Conservation (phyloP, 2,888 invertebrate genomes). For the Hesperia comma region DNA sequence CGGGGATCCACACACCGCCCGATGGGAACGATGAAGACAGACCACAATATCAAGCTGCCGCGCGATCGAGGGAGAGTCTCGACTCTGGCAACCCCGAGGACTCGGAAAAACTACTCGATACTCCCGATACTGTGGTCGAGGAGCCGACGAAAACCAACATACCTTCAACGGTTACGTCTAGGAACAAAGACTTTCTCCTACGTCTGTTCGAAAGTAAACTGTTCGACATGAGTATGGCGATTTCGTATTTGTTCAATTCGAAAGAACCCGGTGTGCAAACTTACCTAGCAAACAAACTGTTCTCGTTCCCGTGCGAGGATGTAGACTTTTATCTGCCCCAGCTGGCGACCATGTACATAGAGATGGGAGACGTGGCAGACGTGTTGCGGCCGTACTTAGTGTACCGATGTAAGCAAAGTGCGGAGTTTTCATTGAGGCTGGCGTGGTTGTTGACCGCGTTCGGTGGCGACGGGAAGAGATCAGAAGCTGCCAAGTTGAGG, state of each 20-base stretch:
- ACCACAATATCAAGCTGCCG: conserved; percentile 75
- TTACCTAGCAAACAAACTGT: conserved; percentile 98
- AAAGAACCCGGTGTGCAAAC: conserved; percentile 99
- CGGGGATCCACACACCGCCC: conserved; percentile 85
- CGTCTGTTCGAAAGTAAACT: conserved; percentile 98
- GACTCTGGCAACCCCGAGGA: conserved; percentile 88
- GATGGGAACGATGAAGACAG: conserved; percentile 80
- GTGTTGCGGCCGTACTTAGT: conserved; percentile 78
- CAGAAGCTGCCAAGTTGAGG: conserved; percentile 71
- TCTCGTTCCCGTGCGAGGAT: conserved; percentile 95
- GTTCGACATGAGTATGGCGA: conserved; percentile 98
- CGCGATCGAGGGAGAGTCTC: conserved; percentile 89
- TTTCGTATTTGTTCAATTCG: conserved; percentile 98
- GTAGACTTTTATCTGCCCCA: conserved; percentile 99
- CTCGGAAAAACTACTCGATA: conserved; percentile 79
- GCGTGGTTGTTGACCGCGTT: conserved; percentile 99
- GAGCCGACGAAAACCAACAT: conserved; percentile 65
- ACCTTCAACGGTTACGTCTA: conserved; percentile 66
- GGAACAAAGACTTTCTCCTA: conserved; percentile 88
- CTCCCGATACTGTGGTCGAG: conserved; percentile 63
- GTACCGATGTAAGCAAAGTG: conserved; percentile 92
- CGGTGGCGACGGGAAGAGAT: conserved; percentile 85
- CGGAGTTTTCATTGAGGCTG: conserved; percentile 97
- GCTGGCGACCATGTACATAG: conserved; percentile 98
- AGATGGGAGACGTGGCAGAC: conserved; percentile 98